Conservation (phyloP, 2,113 vertebrate genomes). For the Istiophorus platypterus region DNA sequence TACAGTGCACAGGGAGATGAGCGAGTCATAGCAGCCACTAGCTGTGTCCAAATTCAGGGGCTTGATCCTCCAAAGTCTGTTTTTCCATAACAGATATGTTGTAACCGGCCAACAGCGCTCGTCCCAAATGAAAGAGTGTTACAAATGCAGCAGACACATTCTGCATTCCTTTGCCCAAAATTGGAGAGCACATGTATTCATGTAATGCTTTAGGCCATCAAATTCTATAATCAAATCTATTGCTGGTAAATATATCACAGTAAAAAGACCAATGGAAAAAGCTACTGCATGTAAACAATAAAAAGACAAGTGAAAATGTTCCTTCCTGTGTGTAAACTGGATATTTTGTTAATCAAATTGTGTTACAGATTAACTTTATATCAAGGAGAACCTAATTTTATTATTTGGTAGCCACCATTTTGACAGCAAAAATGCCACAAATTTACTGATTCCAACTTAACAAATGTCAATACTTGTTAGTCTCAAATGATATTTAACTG, state of each 20-base stretch:
- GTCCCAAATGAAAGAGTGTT: neutral
- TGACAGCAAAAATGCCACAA: neutral
- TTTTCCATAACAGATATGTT: neutral
- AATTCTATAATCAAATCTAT: neutral
- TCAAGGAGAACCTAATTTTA: neutral
- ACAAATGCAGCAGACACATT: neutral
- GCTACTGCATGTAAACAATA: too few species aligned
- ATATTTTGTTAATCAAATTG: too few species aligned
- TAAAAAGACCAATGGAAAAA: too few species aligned
- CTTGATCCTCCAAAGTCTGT: neutral
- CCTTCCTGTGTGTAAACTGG: too few species aligned
- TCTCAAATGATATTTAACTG: too few species aligned
- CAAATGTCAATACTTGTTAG: neutral
- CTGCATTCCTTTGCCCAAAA: neutral
- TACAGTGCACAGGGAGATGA: slow-evolving; percentile 27
- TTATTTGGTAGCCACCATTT: neutral
- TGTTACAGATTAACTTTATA: neutral
- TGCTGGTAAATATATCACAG: too few species aligned
- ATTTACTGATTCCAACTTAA: neutral
- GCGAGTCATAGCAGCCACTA: slow-evolving; percentile 27
- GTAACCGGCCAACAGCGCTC: neutral
- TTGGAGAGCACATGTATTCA: neutral
- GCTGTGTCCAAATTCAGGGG: neutral
- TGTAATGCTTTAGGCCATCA: neutral
- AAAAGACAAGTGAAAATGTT: too few species aligned